These are phyloP conservation scores for Oncorhynchus kisutch DNA, from an alignment of 2,113 vertebrate species.

Conservation along the genomic window DNA sequence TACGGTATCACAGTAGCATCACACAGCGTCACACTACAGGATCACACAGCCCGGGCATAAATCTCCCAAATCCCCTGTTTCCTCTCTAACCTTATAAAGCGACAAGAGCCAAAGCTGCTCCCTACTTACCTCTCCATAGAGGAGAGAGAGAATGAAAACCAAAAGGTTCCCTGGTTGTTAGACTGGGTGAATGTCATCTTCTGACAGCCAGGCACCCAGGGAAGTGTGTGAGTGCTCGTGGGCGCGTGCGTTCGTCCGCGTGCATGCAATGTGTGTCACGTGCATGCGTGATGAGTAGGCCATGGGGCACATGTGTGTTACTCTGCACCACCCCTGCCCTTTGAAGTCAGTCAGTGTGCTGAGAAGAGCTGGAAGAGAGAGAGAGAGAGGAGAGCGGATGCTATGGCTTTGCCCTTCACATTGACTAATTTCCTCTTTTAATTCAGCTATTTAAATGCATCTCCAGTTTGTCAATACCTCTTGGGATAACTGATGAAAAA, in stretches of 20 bases:
- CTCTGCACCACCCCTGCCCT: neutral
- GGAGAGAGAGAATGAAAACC: too few relatives aligned
- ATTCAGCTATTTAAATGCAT: slow-evolving; percentile 48
- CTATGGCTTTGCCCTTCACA: neutral
- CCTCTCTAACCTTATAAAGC: neutral
- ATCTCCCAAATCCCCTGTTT: slow-evolving; percentile 7
- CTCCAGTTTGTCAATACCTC: slow-evolving; percentile 34
- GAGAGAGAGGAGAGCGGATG: neutral
- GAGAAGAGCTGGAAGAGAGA: too few relatives aligned
- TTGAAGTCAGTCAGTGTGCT: too few relatives aligned
- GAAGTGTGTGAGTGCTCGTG: too few relatives aligned
- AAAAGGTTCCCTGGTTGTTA: too few relatives aligned
- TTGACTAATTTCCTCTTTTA: slow-evolving; percentile 32
- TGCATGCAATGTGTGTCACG: too few relatives aligned
- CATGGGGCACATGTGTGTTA: neutral
- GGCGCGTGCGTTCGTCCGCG: too few relatives aligned
- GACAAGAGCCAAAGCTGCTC: neutral
- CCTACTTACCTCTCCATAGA: neutral
- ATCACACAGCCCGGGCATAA: slow-evolving; percentile 10
- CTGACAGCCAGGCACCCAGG: too few relatives aligned
- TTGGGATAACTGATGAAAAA: slow-evolving; percentile 22
- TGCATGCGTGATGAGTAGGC: neutral
- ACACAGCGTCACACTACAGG: slow-evolving; percentile 3
- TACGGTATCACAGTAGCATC: slow-evolving; percentile 11
- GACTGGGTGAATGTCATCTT: too few relatives aligned